Evolutionary conservation across 2,113 vertebrate species (phyloP).

Genomic region (Corydoras sp.): DNA sequence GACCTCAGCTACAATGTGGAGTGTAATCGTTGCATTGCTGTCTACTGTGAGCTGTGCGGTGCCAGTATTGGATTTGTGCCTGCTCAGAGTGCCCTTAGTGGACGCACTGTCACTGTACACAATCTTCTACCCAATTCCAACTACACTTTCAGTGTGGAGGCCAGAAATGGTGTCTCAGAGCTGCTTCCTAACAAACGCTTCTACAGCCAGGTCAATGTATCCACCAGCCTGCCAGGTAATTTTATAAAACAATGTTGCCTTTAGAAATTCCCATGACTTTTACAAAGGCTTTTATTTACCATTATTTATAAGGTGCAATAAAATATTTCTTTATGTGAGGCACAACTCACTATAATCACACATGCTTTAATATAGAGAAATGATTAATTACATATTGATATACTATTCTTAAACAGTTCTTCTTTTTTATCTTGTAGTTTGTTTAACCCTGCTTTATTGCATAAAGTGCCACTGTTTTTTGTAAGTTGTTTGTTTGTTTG

Average conservation of each 20-base stretch:
- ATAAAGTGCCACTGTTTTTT: too few relatives aligned
- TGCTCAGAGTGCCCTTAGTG: slow-evolving; percentile 81
- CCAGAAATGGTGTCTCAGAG: slow-evolving; percentile 84
- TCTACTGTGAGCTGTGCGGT: slow-evolving; percentile 76
- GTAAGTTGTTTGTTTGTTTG: too few relatives aligned
- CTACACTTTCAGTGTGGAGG: slow-evolving; percentile 85
- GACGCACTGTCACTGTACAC: slow-evolving; percentile 78
- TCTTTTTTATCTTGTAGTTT: too few relatives aligned
- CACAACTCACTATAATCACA: not conserved
- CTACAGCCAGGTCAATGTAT: slow-evolving; percentile 81
- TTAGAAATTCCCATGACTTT: not conserved
- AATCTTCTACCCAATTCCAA: slow-evolving; percentile 83
- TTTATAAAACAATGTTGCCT: not conserved
- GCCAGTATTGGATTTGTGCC: slow-evolving; percentile 82
- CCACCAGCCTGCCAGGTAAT: slow-evolving; percentile 77
- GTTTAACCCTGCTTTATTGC: too few relatives aligned
- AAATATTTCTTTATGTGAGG: not conserved
- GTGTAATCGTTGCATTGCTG: slow-evolving; percentile 67
- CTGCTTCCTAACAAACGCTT: slow-evolving; percentile 67
- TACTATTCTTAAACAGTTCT: too few relatives aligned
- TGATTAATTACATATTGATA: too few relatives aligned
- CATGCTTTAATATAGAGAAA: too few relatives aligned
- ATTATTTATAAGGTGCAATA: too few relatives aligned
- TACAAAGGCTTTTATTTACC: too few relatives aligned
- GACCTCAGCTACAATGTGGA: slow-evolving; percentile 86